Percentiles rank a stretch among this genome's conserved stretches.
Evolutionary conservation across 2,888 invertebrate species (phyloP).

Genomic region (Stramonita haemastoma): DNA sequence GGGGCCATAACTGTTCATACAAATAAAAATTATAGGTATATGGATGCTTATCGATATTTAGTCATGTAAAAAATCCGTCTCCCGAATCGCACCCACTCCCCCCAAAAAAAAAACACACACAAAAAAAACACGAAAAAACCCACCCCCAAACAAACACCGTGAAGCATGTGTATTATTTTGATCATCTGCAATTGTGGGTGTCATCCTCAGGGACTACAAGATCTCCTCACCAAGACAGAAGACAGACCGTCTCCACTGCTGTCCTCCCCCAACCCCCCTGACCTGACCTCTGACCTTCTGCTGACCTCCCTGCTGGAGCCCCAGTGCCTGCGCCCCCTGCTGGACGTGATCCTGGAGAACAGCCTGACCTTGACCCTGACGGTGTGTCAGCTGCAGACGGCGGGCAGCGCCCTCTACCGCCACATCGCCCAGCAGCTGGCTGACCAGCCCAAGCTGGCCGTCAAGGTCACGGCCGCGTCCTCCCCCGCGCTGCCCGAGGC

Average conservation of each 20-base stretch:
- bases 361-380: constrained; percentile 85
- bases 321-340: constrained; percentile 71
- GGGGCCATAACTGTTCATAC: no score
- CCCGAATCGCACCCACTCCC: no score
- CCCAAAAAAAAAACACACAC: no score
- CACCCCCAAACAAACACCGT: no score
- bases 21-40: no score
- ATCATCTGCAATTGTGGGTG: no score
- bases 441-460: constrained; percentile 84
- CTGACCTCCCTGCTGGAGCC: constrained; percentile 50
- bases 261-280: constrained; percentile 47
- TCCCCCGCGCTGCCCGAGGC: constrained; percentile 56
- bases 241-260: constrained; percentile 20
- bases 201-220: no score
- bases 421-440: constrained; percentile 76
- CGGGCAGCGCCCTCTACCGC: constrained; percentile 53
- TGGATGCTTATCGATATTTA: no score
- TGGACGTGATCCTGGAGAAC: constrained; percentile 90
- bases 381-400: constrained; percentile 82
- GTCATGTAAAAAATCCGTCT: no score
- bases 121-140: no score
- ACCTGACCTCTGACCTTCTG: constrained; percentile 56
- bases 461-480: constrained; percentile 82
- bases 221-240: no score
- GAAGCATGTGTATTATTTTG: no score